A percentile compares a stretch with the other conserved stretches of the same genome.
Evolutionary conservation across 2,888 invertebrate genomes (phyloP).

Genomic region (Xestoiulus laeticollis): DNA sequence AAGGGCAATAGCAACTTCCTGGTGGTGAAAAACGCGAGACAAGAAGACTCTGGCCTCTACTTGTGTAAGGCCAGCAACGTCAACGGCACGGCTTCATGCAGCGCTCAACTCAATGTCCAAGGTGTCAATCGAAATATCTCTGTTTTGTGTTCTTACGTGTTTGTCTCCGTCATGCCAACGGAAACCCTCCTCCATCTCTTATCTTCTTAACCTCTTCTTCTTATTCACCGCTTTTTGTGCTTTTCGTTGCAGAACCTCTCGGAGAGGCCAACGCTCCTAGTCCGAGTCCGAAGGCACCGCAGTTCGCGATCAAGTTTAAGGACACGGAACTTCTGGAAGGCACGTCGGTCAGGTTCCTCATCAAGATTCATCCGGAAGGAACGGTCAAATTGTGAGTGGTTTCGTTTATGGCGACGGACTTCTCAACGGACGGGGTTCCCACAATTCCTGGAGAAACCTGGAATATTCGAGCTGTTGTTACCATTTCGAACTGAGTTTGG

Average conservation of each 20-base stretch:
- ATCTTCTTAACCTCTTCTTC: background rate
- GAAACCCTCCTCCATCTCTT: too few relatives aligned
- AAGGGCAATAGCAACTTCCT: conserved; percentile 71
- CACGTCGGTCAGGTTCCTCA: conserved; percentile 87
- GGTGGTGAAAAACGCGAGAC: conserved; percentile 74
- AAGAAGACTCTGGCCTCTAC: conserved; percentile 87
- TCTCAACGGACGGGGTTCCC: too few relatives aligned
- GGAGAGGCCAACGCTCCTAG: background rate
- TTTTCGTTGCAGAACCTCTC: background rate
- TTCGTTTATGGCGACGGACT: conserved; percentile 15
- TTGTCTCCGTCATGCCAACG: background rate
- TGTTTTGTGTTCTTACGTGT: background rate
- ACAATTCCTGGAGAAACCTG: too few relatives aligned
- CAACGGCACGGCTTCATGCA: conserved; percentile 79
- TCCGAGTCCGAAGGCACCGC: conserved; percentile 71
- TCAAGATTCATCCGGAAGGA: conserved; percentile 89
- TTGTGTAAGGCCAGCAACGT: conserved; percentile 86
- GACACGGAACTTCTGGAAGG: conserved; percentile 88
- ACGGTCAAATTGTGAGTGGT: conserved; percentile 87
- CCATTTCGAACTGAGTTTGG: too few relatives aligned
- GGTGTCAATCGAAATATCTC: conserved; percentile 1
- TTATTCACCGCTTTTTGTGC: background rate
- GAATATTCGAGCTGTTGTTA: too few relatives aligned
- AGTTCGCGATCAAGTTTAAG: conserved; percentile 84
- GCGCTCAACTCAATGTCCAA: conserved; percentile 86